Evolutionary conservation across 2,113 vertebrate genomes (phyloP).

Genomic region (Myanophis thanlyinensis): DNA sequence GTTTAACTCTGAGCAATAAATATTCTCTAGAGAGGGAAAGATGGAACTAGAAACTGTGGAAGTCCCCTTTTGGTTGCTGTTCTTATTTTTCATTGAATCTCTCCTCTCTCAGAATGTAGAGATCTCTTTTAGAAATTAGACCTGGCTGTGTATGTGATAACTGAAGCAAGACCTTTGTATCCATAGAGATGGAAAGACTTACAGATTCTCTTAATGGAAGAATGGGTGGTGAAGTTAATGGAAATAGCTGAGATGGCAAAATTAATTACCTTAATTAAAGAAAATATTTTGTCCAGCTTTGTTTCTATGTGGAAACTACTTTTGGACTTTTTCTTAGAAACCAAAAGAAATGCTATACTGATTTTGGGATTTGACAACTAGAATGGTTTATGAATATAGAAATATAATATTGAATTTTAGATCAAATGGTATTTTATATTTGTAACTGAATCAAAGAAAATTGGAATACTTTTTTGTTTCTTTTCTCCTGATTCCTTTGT

Average conservation of each 20-base stretch:
- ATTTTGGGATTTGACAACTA: background rate
- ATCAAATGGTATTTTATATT: background rate
- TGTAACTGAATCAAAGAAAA: background rate
- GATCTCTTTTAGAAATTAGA: slow-evolving; percentile 14
- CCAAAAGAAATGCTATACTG: background rate
- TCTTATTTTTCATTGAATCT: background rate
- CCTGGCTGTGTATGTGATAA: background rate
- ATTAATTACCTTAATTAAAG: background rate
- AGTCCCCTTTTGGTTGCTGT: background rate
- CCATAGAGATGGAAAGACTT: background rate
- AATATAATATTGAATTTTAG: background rate
- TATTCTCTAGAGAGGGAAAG: background rate
- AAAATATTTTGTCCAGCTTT: background rate
- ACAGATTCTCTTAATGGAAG: background rate
- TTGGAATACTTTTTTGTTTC: background rate
- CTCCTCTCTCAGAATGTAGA: background rate
- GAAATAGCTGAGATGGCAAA: background rate
- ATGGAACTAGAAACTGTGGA: background rate
- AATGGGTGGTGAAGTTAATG: background rate
- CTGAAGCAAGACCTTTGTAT: background rate
- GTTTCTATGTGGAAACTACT: background rate
- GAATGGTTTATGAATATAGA: background rate
- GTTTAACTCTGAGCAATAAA: background rate
- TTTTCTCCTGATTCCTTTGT: background rate
- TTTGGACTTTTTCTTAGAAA: background rate